Percentiles rank a stretch among this genome's conserved stretches.
These are phyloP conservation scores for Phalacrocorax brasilianus DNA, from an alignment of 2,113 vertebrate species.

Conservation along the genomic window DNA sequence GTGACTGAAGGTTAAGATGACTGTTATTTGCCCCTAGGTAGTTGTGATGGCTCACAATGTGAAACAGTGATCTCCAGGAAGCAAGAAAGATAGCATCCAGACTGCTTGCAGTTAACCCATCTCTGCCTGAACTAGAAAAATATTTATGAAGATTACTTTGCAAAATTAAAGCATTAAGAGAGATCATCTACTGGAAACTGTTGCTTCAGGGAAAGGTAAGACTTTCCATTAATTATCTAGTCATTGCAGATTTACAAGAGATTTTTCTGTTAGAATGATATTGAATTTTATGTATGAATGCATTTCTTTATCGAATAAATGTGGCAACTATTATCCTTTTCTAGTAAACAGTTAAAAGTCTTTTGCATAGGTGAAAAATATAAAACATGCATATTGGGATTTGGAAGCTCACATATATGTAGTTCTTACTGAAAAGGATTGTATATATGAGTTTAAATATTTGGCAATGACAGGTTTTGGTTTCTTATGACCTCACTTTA, in stretches of 20 bases:
- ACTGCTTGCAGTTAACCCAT: constrained; percentile 16
- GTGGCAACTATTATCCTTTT: not conserved
- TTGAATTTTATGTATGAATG: not conserved
- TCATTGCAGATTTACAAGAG: not conserved
- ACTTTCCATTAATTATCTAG: not conserved
- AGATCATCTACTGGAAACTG: not conserved
- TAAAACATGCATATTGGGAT: not conserved
- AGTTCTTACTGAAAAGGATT: not conserved
- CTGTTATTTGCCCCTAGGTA: constrained; percentile 52
- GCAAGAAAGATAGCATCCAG: constrained; percentile 31
- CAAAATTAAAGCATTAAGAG: constrained; percentile 3
- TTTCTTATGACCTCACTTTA: not conserved
- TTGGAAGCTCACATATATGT: not conserved
- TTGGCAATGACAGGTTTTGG: not conserved
- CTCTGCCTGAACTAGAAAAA: constrained; percentile 26
- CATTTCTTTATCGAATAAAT: not conserved
- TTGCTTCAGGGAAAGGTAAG: constrained; percentile 34
- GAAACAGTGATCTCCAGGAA: constrained; percentile 61
- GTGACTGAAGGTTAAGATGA: constrained; percentile 6
- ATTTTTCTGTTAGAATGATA: not conserved
- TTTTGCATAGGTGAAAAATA: not conserved
- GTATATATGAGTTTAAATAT: not conserved
- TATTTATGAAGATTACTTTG: not conserved
- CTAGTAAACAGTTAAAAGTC: not conserved
- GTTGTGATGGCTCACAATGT: constrained; percentile 39